Evolutionary conservation across 2,888 invertebrate genomes (phyloP).

Genomic region (Leistus spinibarbis): DNA sequence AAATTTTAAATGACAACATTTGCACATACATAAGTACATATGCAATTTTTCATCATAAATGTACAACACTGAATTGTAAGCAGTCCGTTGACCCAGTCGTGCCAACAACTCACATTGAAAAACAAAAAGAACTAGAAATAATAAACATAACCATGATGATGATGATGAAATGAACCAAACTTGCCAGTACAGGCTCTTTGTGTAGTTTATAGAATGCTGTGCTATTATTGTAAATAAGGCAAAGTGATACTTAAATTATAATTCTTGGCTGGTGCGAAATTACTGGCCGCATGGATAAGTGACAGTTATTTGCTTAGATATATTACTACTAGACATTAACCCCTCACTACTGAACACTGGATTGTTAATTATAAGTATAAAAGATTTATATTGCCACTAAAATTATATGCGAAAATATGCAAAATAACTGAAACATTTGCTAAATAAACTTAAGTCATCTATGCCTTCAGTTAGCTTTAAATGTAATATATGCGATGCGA

Average conservation of each 20-base stretch:
- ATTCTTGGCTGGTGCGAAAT: neutral
- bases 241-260: neutral
- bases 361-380: no score
- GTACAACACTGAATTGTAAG: neutral
- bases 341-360: no score
- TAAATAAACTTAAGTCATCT: no score
- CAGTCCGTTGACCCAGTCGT: constrained; percentile 4
- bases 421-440: no score
- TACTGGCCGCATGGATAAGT: neutral
- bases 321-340: neutral
- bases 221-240: neutral
- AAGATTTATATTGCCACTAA: no score
- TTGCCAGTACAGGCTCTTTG: neutral
- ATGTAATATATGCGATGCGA: no score
- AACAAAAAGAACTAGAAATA: neutral
- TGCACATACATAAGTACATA: constrained; percentile 8
- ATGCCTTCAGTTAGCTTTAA: no score
- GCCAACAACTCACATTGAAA: neutral
- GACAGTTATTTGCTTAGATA: neutral
- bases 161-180: neutral
- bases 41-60: constrained; percentile 16
- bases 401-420: no score
- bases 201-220: neutral
- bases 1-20: constrained; percentile 17
- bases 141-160: neutral